These are phyloP conservation scores for Pterostichus madidus DNA, from an alignment of 2,888 invertebrate species.

Conservation along the genomic window DNA sequence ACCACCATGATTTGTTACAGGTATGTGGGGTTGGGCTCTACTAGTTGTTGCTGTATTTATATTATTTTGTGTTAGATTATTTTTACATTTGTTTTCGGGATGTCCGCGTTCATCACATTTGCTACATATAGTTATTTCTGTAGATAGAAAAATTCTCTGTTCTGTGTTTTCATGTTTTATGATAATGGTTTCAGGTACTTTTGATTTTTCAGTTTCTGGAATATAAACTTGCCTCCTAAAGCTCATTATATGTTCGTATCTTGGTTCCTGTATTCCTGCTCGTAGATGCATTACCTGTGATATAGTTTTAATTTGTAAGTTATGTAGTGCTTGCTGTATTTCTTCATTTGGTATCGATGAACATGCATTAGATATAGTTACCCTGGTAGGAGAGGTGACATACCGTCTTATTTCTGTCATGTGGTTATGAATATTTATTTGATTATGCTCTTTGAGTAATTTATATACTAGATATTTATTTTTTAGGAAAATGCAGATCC, in stretches of 20 bases:
- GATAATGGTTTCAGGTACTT: no score
- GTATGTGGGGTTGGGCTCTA: not conserved
- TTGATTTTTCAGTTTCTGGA: not conserved
- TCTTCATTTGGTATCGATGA: constrained; percentile 44
- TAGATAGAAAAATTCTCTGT: no score
- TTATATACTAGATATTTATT: constrained; percentile 46
- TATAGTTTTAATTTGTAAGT: not conserved
- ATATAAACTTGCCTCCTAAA: constrained; percentile 2
- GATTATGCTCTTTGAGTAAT: constrained; percentile 35
- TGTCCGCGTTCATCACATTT: not conserved
- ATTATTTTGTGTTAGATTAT: not conserved
- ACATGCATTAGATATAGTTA: constrained; percentile 54
- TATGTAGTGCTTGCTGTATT: constrained; percentile 1
- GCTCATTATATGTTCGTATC: constrained; percentile 4
- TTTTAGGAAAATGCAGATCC: constrained; percentile 51
- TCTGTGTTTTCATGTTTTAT: no score
- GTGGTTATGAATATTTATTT: constrained; percentile 13
- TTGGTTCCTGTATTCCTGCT: not conserved
- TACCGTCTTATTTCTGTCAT: constrained; percentile 37
- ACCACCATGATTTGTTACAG: no score
- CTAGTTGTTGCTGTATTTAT: not conserved
- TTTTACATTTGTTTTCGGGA: constrained; percentile 12
- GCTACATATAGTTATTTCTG: constrained; percentile 1
- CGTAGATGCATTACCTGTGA: not conserved
- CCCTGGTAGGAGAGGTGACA: constrained; percentile 35